Base-by-base conservation (phyloP, 1,140 invertebrate genomes). In the Euura saliciscinereae region DNA sequence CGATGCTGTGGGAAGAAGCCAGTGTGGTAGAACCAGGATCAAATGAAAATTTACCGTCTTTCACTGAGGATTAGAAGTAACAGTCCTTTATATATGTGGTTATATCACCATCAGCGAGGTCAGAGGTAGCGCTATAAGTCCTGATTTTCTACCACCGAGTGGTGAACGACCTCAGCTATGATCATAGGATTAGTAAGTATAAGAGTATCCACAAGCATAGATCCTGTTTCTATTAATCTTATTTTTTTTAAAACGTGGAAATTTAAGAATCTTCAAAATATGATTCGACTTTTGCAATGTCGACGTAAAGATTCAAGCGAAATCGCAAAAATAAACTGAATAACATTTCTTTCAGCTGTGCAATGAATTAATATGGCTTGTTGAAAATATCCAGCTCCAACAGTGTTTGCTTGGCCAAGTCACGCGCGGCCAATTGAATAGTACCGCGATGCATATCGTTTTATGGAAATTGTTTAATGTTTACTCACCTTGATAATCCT, bases 81-180 rank as follows among this genome's bases (percentile, higher is more conserved):
- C 51, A 59, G 51, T 59, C 51, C 51, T 59, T 59, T 59, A 59
- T 59, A 59, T 59, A 59, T 59, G 51, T 59, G 51, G 3, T 59
- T 59, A 59, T 59, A 59, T 59, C 51, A 59, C 51, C 51, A 59
- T 59, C 51, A 59, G 51, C 51, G 51, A n/a, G 51, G 51, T 59
- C 51, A 59, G 51, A 59, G 51, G 51, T 59, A 28, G 28, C 51
- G 51, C 51, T n/a, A 59, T 59, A 3, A 8, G 6, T 59, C 51
- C 8, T 59, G 8, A 59, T 59, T 59, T 59, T n/a, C 51, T 6
- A 59, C 51, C 51, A 59, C 51, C 51, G 10, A 59, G 51, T 59
- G 51, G 51, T 59, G 51, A 59, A 59, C 51, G 8, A n/a, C 51
- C 51, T 59, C 51, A 28, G 1, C 28, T 28, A 28, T 1, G 28